Evolutionary conservation across 2,113 vertebrate species (phyloP), one percentile per base, ranked within the genome.

Genomic region (Odocoileus virginianus): DNA sequence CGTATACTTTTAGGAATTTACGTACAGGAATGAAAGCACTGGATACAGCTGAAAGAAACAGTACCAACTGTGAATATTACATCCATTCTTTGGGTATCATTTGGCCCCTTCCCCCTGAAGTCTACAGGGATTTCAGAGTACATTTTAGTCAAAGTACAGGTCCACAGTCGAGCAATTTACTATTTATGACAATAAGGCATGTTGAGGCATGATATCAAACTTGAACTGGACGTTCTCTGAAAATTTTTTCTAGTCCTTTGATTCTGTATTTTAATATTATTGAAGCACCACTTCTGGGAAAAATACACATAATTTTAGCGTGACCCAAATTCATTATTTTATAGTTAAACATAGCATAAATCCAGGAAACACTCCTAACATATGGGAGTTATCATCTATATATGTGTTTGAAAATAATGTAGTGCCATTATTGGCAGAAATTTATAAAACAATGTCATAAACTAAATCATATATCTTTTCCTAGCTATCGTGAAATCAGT

Each of bases 371-470:
- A 87, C 1, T 83, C 28, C 21, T 84, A 83, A 79, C 2, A 79
- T 47, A 36, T 74, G 33, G 89, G 14, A 61, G 11, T 96, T 93
- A 47, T 36, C 50, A 91, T 67, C 25, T 94, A 60, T 86, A 86
- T 76, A 74, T 61, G 36, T 95, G 28, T 93, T 60, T 88, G 74
- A 89, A 95, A 95, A 96, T 85, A 96, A 7, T 86, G 52, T 88
- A 89, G 36, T 90, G 58, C 15, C 25, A 60, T 82, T 92, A 21
- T 61, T 76, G 58, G 67, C 52, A 71, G 74, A 95, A 94, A 95
- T 84, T 94, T 94, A 93, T 79, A 94, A 94, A 94, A 52, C n/a
- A 91, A 79, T 87, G 15, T 89, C 92, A 92, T 79, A 82, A 96
- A 88, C 16, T 83, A 79, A 94, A 61, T 67, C 50, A 84, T 71